phyloP scores from a whole-genome alignment of 1,140 invertebrate genomes.

The Atta cephalotes region DNA sequence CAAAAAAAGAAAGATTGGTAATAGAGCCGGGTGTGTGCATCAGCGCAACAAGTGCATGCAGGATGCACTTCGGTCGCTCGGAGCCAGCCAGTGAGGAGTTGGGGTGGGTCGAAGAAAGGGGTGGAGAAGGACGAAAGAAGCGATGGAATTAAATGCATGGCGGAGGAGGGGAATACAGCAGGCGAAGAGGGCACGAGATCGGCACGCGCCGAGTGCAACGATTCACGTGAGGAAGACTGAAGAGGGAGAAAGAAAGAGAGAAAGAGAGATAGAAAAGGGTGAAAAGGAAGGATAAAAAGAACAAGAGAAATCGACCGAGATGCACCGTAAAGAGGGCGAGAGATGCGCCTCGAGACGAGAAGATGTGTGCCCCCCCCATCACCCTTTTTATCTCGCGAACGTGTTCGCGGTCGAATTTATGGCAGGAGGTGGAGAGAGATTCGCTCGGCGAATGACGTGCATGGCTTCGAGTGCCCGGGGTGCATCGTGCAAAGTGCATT shows the following conservation, averaged over 20 bases:
- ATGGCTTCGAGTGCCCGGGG: neutral
- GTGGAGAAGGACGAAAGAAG: slow-evolving; percentile 68
- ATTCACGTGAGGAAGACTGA: slow-evolving; percentile 70
- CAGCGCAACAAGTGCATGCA: slow-evolving; percentile 78
- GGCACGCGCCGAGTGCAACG: slow-evolving; percentile 84
- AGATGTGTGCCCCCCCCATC: no score
- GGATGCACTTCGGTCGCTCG: slow-evolving; percentile 62
- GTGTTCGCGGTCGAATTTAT: slow-evolving; percentile 55
- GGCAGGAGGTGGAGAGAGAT: slow-evolving; percentile 30
- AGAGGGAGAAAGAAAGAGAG: slow-evolving; percentile 42
- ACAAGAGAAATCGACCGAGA: slow-evolving; percentile 41
- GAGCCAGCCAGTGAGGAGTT: slow-evolving; percentile 17
- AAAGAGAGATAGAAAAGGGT: slow-evolving; percentile 41
- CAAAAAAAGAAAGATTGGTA: slow-evolving; percentile 48
- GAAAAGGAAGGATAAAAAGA: neutral
- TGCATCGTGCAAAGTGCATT: slow-evolving; percentile 66
- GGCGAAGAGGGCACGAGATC: slow-evolving; percentile 78
- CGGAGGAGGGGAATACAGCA: slow-evolving; percentile 73
- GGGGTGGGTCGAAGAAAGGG: slow-evolving; percentile 65
- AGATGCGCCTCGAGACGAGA: slow-evolving; percentile 72
- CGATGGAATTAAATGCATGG: slow-evolving; percentile 74
- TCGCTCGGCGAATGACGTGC: slow-evolving; percentile 24
- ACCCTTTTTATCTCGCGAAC: slow-evolving; percentile 41
- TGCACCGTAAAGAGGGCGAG: slow-evolving; percentile 73
- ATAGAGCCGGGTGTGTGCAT: slow-evolving; percentile 63